Evolutionary conservation across 2,797 vertebrate species (phyloP), one percentile per base, ranked within the genome.

Genomic region (Danio kyathit): DNA sequence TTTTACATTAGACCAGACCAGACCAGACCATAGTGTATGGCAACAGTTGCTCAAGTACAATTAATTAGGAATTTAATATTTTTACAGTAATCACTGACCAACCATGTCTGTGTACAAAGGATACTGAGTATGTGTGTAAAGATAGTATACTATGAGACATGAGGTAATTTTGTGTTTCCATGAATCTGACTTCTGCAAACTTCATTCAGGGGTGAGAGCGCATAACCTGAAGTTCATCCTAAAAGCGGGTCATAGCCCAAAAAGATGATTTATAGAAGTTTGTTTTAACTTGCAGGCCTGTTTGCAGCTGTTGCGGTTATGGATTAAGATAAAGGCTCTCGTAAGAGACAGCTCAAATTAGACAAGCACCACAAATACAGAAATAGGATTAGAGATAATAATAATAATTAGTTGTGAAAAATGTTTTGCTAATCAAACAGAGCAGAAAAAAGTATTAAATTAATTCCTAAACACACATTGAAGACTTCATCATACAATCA

Each of bases 291-390:
- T 69, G 43, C 43, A 29, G 52, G 43, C 11, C 43, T 69, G 44
- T 44, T 5, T 40, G 11, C 43, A 67, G 52, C 43, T 77, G 64
- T 69, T 77, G 59, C 38, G 52, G 29, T 77, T 48, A 49, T 59
- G 76, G 79, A 82, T 76, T 82, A 74, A 77, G 64, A 76, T 74
- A 73, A 65, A 78, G 48, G 51, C 77, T 70, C 74, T 59, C 66
- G 74, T 69, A 74, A 64, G 40, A 74, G 63, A 56, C 82, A 82
- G 54, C 43, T 54, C 70, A 46, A 14, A 76, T 60, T n/a, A 60
- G 19, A 52, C 11, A 67, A 79, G 66, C 66, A 71, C 67, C 76
- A 71, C 10, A 29, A 21, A 13, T n/a, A 41, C 67, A 44, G 17
- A 66, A 72, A 64, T 19, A 66, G 17, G 38, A 40, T 41, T 61